phyloP scores from a whole-genome alignment of 2,888 invertebrate species.

The Tigriopus californicus region DNA sequence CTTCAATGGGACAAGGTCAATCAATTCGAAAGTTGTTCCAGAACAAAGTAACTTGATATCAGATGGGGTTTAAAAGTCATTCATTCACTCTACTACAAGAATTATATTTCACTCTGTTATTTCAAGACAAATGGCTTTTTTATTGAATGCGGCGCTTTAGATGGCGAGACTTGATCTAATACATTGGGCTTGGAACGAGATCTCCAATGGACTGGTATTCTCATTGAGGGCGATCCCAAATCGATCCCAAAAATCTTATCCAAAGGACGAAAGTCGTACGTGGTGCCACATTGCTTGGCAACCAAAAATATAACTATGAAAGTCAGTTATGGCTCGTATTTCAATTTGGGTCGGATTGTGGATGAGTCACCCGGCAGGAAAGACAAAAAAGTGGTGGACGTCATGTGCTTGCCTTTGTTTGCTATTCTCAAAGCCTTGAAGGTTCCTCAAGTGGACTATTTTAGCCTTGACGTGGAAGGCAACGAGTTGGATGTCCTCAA shows the following conservation, averaged over 20 bases:
- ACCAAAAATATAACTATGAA: slow-evolving; percentile 7
- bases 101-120: no score
- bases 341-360: slow-evolving; percentile 19
- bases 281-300: slow-evolving; percentile 33
- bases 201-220: slow-evolving; percentile 32
- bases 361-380: no score
- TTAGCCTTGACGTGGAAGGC: slow-evolving; percentile 37
- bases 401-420: slow-evolving; percentile 35
- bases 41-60: slow-evolving; percentile 15
- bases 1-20: slow-evolving; percentile 18
- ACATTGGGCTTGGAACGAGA: slow-evolving; percentile 33
- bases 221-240: slow-evolving; percentile 35
- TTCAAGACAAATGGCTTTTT: slow-evolving; percentile 31
- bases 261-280: slow-evolving; percentile 31
- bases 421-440: slow-evolving; percentile 32
- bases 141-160: slow-evolving; percentile 36
- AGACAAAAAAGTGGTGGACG: slow-evolving; percentile 24
- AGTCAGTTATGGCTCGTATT: neutral
- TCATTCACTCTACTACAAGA: neutral
- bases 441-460: slow-evolving; percentile 32
- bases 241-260: slow-evolving; percentile 29
- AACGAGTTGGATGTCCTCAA: slow-evolving; percentile 33
- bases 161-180: slow-evolving; percentile 37
- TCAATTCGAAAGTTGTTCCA: slow-evolving; percentile 12
- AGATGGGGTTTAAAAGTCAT: neutral